Evolutionary conservation across 2,888 invertebrate species (phyloP).

Genomic region (Phyllotreta cruciferae): DNA sequence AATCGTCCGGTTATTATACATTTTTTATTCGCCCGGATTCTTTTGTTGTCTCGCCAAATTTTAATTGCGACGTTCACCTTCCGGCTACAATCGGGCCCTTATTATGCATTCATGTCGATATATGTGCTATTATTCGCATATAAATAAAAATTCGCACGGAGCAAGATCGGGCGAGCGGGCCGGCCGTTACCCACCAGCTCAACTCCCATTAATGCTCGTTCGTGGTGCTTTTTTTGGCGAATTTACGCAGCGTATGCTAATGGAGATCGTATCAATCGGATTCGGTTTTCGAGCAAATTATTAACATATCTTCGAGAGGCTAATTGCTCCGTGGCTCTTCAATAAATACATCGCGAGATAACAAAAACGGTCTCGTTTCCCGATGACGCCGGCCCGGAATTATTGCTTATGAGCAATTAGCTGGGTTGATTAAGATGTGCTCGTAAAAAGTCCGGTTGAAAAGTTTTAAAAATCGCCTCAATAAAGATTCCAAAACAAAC

Average conservation of each 20-base stretch:
- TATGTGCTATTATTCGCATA: too few relatives aligned
- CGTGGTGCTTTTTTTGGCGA: neutral
- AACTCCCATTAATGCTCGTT: neutral
- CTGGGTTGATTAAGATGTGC: slow-evolving; percentile 23
- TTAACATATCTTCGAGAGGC: too few relatives aligned
- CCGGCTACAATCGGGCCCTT: slow-evolving; percentile 22
- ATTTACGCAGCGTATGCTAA: neutral
- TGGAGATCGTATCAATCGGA: too few relatives aligned
- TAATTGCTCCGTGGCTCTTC: neutral
- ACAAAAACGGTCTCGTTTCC: neutral
- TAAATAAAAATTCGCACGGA: neutral
- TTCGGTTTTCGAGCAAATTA: too few relatives aligned
- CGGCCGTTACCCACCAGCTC: neutral
- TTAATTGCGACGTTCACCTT: slow-evolving; percentile 26
- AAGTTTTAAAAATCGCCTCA: slow-evolving; percentile 22
- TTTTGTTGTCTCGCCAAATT: slow-evolving; percentile 28
- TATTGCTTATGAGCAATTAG: slow-evolving; percentile 30
- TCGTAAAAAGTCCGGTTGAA: slow-evolving; percentile 24
- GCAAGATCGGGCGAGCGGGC: neutral
- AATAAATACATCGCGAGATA: too few relatives aligned
- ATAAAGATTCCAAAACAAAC: slow-evolving; percentile 22
- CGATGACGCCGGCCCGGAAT: slow-evolving; percentile 21
- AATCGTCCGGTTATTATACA: slow-evolving; percentile 17
- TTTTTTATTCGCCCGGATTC: slow-evolving; percentile 18
- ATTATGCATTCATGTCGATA: slow-evolving; percentile 24